Evolutionary conservation across 1,140 invertebrate genomes (phyloP), one percentile per base, ranked within the genome.

Genomic region (Panulirus ornatus): DNA sequence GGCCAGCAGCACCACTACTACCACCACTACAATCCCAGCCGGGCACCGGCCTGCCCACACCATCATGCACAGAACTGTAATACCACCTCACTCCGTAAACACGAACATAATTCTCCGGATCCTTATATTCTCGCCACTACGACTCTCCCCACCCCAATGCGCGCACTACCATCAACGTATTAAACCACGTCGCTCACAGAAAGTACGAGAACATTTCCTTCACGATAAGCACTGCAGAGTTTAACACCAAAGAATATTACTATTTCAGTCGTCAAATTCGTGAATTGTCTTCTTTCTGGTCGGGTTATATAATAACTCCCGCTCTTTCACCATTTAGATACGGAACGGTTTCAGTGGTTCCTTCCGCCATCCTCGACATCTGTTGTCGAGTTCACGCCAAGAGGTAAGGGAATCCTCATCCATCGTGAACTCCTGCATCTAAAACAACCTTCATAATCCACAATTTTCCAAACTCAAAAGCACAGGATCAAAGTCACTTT

Each of bases 391-490:
- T n/a, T n/a, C n/a, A n/a, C n/a, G n/a, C n/a, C n/a, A n/a, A n/a
- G n/a, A n/a, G n/a, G n/a, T n/a, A n/a, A n/a, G n/a, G n/a, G n/a
- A n/a, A n/a, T n/a, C n/a, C n/a, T n/a, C n/a, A n/a, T n/a, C n/a
- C n/a, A n/a, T n/a, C n/a, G n/a, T n/a, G n/a, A n/a, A n/a, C n/a
- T n/a, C n/a, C n/a, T n/a, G n/a, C n/a, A n/a, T n/a, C n/a, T n/a
- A n/a, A n/a, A n/a, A n/a, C n/a, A n/a, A 73, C 30, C 78, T 51
- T 81, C 78, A 81, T 81, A 58, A 81, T 81, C 36, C n/a, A 81
- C 27, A 81, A 30, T 54, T 81, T 81, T 51, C 30, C 19, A 36
- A 14, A 54, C 34, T 51, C 58, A 47, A 36, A 42, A n/a, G 16
- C 47, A 27, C 47, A 81, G 78, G 78, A 81, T 81, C 78, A 81